Evolutionary conservation across 2,113 vertebrate genomes (phyloP).

Genomic region (Ondatra zibethicus): DNA sequence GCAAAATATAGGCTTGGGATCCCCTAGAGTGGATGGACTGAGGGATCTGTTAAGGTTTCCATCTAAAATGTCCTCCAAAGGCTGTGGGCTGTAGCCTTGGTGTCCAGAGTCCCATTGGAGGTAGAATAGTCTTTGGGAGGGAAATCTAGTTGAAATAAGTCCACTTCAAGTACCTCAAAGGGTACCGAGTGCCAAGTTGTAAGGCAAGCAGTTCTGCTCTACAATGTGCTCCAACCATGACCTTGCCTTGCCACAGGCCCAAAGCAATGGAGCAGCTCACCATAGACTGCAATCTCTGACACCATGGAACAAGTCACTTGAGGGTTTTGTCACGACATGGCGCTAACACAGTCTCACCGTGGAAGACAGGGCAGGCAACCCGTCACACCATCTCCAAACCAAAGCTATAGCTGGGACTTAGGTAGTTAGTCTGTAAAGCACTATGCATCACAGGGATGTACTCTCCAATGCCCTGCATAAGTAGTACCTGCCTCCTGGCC

Average conservation of each 20-base stretch:
- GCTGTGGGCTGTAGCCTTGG: neutral
- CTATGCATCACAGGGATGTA: neutral
- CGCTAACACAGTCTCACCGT: neutral
- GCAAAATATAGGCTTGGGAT: neutral
- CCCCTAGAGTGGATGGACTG: neutral
- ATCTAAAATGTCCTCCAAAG: neutral
- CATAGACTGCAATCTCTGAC: neutral
- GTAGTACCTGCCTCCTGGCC: neutral
- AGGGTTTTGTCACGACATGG: neutral
- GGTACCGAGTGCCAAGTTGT: neutral
- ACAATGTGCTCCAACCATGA: neutral
- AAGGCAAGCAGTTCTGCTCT: neutral
- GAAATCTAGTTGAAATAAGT: neutral
- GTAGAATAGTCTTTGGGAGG: neutral
- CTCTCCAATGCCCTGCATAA: neutral
- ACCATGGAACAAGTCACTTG: neutral
- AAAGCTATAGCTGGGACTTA: neutral
- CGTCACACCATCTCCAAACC: accelerated
- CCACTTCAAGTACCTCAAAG: neutral
- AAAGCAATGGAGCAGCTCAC: neutral
- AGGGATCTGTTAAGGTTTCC: neutral
- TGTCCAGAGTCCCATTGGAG: neutral
- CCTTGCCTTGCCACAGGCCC: neutral
- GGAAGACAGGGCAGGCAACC: neutral
- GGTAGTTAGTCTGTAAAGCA: neutral